Conservation (phyloP, 1,140 invertebrate genomes). For the Muscidifurax raptorellus region DNA sequence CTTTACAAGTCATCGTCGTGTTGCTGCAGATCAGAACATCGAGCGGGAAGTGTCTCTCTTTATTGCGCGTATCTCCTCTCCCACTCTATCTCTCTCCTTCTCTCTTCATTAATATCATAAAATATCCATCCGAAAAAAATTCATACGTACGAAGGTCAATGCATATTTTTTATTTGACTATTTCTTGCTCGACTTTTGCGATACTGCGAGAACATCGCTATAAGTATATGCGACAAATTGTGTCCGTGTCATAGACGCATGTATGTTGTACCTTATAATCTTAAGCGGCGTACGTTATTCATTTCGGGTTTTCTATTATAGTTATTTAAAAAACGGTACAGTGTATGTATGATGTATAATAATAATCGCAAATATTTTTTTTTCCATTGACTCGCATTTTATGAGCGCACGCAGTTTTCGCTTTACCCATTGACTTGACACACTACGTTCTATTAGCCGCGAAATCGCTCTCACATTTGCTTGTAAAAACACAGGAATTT, state of each 20-base stretch:
- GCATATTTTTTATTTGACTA: neutral
- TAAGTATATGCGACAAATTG: too few species aligned
- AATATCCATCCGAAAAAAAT: conserved; percentile 15
- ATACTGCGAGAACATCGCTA: neutral
- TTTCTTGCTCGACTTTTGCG: neutral
- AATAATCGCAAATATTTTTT: conserved; percentile 33
- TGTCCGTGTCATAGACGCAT: too few species aligned
- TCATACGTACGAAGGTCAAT: conserved; percentile 19
- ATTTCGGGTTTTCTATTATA: conserved; percentile 5
- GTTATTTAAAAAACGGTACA: conserved; percentile 33
- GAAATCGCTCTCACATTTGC: conserved; percentile 18
- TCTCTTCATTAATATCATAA: conserved; percentile 15
- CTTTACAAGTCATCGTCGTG: conserved; percentile 1
- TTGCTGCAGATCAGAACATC: neutral
- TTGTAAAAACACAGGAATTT: conserved; percentile 16
- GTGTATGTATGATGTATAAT: neutral
- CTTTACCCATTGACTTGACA: conserved; percentile 37
- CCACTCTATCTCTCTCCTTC: neutral
- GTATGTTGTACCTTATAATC: conserved; percentile 2
- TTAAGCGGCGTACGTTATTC: conserved; percentile 1
- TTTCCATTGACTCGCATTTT: conserved; percentile 33
- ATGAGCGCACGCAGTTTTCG: conserved; percentile 11
- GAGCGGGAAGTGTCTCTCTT: neutral
- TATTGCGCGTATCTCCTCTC: neutral
- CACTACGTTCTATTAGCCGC: neutral